Evolutionary conservation across 2,888 invertebrate genomes (phyloP), one percentile per base, ranked within the genome.

Genomic region (Chalcosyrphus nemorum): DNA sequence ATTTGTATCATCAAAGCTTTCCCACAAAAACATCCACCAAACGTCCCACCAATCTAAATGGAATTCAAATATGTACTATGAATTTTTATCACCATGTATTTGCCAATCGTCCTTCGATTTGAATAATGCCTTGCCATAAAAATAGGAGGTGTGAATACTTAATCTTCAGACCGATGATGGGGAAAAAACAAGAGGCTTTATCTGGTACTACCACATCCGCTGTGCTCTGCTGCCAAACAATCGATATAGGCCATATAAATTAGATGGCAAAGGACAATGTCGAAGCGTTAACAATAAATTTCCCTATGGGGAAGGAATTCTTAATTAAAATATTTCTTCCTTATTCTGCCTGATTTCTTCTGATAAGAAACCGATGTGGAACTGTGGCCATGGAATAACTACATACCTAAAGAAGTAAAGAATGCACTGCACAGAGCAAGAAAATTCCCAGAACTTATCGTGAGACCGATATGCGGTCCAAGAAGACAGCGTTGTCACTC

Each of bases 201-300:
- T n/a, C n/a, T n/a, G n/a, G n/a, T 35, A 43, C 3, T 7, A 17
- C 13, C 43, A 11, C 11, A 11, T 35, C 11, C 35, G n/a, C 17
- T 13, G 6, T 13, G 15, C 17, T 6, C 9, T 2, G 9, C 45
- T 19, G 19, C 17, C 6, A 45, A 45, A 2, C 19, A 45, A 56
- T 35, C 56, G 56, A 56, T 56, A 56, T 56, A 56, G 35, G 19
- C 19, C 56, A 56, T 35, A 6, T 56, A 35, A 35, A 19, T 56
- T 32, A 35, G 35, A 2, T 5, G 35, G 3, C n/a, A 19, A 56
- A 11, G 32, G 19, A 19, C 32, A 35, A 5, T 5, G 3, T 11
- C 35, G 11, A 6, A 4, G 35, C 35, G 35, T 35, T 35, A 35
- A 19, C 19, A 45, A 45, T 45, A 45, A 45, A 45, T 45, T 17